Evolutionary conservation across 2,888 invertebrate genomes (phyloP).

Genomic region (Mycalesis mineus): DNA sequence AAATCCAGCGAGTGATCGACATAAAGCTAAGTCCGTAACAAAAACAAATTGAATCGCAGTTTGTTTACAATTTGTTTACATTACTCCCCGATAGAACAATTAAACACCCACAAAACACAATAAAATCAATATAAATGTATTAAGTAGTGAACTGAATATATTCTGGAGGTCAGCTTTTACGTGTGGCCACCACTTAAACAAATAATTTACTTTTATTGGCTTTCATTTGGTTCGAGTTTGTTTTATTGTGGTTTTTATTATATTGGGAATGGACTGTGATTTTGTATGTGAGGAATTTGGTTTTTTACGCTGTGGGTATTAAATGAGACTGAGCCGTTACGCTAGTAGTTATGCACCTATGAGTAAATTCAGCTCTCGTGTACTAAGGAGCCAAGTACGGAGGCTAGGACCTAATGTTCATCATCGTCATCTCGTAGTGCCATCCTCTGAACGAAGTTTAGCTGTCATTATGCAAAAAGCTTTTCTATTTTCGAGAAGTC

Average conservation of each 20-base stretch:
- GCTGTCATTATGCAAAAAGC: no score
- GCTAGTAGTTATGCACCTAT: no score
- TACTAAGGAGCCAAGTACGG: no score
- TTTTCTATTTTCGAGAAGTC: no score
- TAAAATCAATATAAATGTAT: constrained; percentile 37
- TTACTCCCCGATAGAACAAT: constrained; percentile 26
- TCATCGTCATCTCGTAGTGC: no score
- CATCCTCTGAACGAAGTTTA: no score
- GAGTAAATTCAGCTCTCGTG: no score
- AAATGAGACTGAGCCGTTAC: no score
- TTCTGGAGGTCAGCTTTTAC: constrained; percentile 46
- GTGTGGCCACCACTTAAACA: constrained; percentile 75
- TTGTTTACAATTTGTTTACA: constrained; percentile 26
- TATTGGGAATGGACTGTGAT: constrained; percentile 30
- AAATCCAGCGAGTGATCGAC: constrained; percentile 33
- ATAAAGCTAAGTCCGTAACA: constrained; percentile 20
- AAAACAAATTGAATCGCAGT: constrained; percentile 23
- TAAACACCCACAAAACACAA: constrained; percentile 34
- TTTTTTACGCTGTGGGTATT: no score
- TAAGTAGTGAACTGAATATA: constrained; percentile 34
- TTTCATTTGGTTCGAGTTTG: no score
- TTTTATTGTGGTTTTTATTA: constrained; percentile 60
- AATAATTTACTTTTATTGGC: constrained; percentile 54
- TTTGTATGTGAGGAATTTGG: no score
- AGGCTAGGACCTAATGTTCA: no score